phyloP scores from a whole-genome alignment of 1,140 invertebrate genomes.

The Tetragonula clypearis region DNA sequence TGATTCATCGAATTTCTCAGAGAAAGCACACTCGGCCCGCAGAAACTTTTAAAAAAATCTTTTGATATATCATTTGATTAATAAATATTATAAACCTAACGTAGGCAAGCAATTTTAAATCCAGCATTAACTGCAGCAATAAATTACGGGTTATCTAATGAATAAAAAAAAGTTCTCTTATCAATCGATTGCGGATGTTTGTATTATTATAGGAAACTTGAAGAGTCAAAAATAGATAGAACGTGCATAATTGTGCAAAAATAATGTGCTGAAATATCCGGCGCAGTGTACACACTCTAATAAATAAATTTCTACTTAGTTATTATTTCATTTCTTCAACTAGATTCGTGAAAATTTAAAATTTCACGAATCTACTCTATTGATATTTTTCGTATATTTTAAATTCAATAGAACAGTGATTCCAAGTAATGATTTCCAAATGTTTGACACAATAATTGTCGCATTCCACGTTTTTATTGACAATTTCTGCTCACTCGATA shows the following conservation, averaged over 20 bases:
- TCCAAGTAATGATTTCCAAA: no score
- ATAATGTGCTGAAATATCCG: background rate
- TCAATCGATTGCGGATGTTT: background rate
- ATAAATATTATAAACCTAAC: background rate
- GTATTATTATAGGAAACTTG: background rate
- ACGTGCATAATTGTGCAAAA: background rate
- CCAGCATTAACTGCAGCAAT: background rate
- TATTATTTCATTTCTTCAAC: background rate
- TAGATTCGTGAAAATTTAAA: background rate
- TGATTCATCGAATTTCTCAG: no score
- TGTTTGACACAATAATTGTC: background rate
- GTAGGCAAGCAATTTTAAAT: background rate
- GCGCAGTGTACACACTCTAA: no score
- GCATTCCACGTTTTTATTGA: background rate
- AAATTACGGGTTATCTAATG: background rate
- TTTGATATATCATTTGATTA: background rate
- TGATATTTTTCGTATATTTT: no score
- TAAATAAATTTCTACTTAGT: background rate
- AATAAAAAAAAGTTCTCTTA: background rate
- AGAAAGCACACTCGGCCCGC: no score
- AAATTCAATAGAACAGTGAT: no score
- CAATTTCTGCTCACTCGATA: background rate
- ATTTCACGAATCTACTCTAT: no score
- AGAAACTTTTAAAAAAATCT: background rate
- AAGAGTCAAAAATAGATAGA: background rate